Evolutionary conservation across 2,888 invertebrate species (phyloP), one percentile per base, ranked within the genome.

Genomic region (Lasiommata megera): DNA sequence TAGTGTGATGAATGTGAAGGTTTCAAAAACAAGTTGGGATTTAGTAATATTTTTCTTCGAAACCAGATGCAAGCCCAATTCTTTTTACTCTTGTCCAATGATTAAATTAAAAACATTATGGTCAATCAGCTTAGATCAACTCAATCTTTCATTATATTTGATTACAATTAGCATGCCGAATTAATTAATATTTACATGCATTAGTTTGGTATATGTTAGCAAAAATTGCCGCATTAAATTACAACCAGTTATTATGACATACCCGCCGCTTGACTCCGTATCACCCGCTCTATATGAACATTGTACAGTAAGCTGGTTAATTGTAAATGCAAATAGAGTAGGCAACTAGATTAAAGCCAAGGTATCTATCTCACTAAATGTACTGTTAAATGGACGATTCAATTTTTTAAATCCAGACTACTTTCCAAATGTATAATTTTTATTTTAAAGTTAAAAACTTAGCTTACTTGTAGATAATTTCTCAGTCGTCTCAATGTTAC

Each of bases 141-240:
- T 46, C 40, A 28, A 55, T 55, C 37, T 51, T 51, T 47, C 59
- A 46, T 37, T 16, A 12, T 38, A 43, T 54, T 44, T 54, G 36
- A 23, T 36, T 17, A 12, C n/a, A 16, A 1, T 14, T 6, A 44
- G 28, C 46, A 44, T 11, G 7, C 12, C 23, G 43, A 43, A 23
- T 28, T 43, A 43, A 12, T 46, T 28, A 44, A 44, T n/a, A n/a
- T n/a, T 46, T 16, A 31, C 3, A 16, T 23, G 23, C n/a, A n/a
- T n/a, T 23, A 23, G 23, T 2, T 23, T 3, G 23, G 23, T 23
- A 23, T 23, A 3, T 5, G 2, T 3, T 23, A 23, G 46, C 46
- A 5, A 46, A 44, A 44, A 44, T 29, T 44, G 28, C 11, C 29
- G 29, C 31, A 29, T 5, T 17, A 46, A 29, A 46, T 46, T 46